Percentiles rank a stretch among this genome's conserved stretches.
Conservation (phyloP, 2,113 vertebrate genomes). For the Hystrix brachyura region DNA sequence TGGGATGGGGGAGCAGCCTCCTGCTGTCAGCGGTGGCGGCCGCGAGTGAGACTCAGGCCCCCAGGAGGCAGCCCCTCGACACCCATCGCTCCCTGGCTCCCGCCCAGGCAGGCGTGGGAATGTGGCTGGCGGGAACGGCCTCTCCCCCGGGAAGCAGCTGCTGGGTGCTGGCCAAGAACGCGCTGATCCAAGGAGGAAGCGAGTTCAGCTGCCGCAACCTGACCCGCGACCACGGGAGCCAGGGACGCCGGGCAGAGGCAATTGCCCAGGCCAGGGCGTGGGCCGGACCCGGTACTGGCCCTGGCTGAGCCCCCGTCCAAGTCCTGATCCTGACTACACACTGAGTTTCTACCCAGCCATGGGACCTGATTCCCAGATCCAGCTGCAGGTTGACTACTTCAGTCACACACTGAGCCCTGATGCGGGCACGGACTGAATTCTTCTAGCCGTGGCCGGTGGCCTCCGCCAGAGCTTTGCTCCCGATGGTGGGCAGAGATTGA, state of each 20-base stretch:
- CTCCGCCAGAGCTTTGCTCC: background rate
- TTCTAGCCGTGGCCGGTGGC: background rate
- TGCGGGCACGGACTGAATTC: background rate
- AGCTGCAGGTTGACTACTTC: background rate
- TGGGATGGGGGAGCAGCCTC: background rate
- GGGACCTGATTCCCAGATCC: too few relatives aligned
- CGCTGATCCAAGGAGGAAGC: constrained; percentile 48
- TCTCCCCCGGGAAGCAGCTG: constrained; percentile 26
- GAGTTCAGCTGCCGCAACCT: constrained; percentile 54
- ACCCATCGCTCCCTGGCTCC: background rate
- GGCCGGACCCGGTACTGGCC: background rate
- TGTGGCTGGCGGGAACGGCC: constrained; percentile 18
- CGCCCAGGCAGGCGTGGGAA: constrained; percentile 76
- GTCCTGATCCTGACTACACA: background rate
- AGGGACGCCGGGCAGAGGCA: accelerated
- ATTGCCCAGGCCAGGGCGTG: too few relatives aligned
- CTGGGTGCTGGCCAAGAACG: constrained; percentile 71
- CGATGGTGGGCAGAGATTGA: background rate
- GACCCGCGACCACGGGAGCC: accelerated
- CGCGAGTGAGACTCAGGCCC: background rate
- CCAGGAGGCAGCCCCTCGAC: background rate
- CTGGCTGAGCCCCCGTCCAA: background rate
- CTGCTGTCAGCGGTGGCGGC: accelerated
- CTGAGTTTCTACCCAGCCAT: background rate
- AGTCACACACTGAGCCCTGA: background rate